Conservation (phyloP, 1,140 invertebrate genomes). For the Lycorma delicatula region DNA sequence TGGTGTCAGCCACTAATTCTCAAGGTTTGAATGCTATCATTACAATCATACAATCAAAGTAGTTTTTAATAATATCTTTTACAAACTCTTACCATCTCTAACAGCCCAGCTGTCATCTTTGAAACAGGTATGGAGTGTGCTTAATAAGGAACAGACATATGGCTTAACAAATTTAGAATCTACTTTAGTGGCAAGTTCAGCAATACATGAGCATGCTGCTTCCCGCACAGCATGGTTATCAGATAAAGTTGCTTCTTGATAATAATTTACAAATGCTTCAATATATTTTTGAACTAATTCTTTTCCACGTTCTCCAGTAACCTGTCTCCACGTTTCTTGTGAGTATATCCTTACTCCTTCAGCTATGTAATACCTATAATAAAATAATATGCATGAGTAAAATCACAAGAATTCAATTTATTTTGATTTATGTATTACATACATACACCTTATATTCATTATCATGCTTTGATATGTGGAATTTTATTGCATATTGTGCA, state of each 20-base stretch:
- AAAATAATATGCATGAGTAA: neutral
- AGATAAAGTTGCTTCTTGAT: constrained; percentile 42
- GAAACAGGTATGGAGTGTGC: constrained; percentile 44
- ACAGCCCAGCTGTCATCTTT: constrained; percentile 51
- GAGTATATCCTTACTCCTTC: constrained; percentile 49
- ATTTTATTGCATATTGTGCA: too few species aligned
- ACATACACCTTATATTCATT: too few species aligned
- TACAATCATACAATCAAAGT: too few species aligned
- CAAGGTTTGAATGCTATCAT: too few species aligned
- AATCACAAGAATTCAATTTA: neutral
- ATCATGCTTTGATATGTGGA: too few species aligned
- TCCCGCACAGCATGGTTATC: constrained; percentile 51
- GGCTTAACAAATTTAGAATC: constrained; percentile 37
- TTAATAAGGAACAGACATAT: constrained; percentile 38
- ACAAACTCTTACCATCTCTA: constrained; percentile 41
- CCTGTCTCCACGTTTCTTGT: constrained; percentile 47
- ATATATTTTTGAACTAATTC: constrained; percentile 45
- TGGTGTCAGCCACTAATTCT: too few species aligned
- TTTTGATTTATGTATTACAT: too few species aligned
- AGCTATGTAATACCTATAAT: constrained; percentile 45
- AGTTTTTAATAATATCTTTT: neutral
- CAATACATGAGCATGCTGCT: constrained; percentile 50
- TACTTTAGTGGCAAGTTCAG: constrained; percentile 47
- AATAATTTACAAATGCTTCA: constrained; percentile 41
- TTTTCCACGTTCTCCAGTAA: constrained; percentile 41